phyloP scores from a whole-genome alignment of 2,797 vertebrate genomes.

The Neoniphon sammara region DNA sequence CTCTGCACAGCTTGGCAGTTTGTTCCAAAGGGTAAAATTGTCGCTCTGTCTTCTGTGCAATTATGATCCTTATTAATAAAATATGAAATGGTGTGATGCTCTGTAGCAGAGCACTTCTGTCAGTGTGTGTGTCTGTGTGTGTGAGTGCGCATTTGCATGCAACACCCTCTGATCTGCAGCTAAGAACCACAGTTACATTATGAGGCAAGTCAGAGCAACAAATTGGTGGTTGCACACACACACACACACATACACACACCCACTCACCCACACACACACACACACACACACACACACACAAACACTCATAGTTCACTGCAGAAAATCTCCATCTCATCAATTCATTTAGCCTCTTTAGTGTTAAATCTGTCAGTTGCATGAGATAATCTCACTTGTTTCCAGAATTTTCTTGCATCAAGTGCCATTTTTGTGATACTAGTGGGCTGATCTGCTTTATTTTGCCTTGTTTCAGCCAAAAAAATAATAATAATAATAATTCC shows the following conservation, averaged over 20 bases:
- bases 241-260: conserved; percentile 14
- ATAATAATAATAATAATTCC: too few species aligned
- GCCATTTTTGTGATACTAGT: too few species aligned
- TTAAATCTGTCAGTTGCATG: too few species aligned
- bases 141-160: conserved; percentile 1
- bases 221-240: conserved; percentile 64
- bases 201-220: conserved; percentile 52
- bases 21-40: conserved; percentile 33
- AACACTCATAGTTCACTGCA: conserved; percentile 2
- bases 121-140: not conserved
- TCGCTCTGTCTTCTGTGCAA: conserved; percentile 33
- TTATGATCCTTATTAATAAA: conserved; percentile 52
- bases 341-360: too few species aligned
- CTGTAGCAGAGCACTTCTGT: conserved; percentile 9
- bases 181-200: conserved; percentile 55
- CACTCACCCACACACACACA: not conserved
- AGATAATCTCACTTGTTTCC: too few species aligned
- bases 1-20: conserved; percentile 30
- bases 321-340: too few species aligned
- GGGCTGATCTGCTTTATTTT: too few species aligned
- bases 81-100: conserved; percentile 41
- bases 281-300: conserved; percentile 4
- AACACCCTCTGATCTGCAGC: conserved; percentile 32
- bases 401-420: too few species aligned
- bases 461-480: too few species aligned